Percentiles rank a stretch among this genome's conserved stretches.
Conservation (phyloP, 2,113 vertebrate species). For the Myotis brandtii region DNA sequence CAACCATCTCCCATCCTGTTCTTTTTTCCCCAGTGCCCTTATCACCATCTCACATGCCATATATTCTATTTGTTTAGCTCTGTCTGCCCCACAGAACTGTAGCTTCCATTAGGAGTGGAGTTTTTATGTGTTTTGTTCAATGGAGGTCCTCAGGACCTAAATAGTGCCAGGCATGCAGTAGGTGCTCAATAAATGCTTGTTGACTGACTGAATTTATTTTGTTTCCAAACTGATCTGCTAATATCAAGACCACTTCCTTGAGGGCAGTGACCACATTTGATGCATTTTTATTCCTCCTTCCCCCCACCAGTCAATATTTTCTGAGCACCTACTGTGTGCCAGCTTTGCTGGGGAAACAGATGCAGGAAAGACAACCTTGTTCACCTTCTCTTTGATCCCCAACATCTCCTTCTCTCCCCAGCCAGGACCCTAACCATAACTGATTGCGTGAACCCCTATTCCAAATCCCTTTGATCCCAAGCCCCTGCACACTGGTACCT, state of each 20-base stretch:
- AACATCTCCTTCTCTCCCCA: not conserved
- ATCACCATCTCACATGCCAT: not conserved
- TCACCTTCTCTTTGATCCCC: not conserved
- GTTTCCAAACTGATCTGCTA: not conserved
- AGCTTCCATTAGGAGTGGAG: not conserved
- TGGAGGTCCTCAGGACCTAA: not conserved
- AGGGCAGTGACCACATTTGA: not conserved
- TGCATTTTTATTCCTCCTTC: not conserved
- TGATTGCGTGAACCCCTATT: accelerated
- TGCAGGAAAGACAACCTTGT: not conserved
- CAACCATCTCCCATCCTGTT: not conserved
- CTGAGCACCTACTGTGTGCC: not conserved
- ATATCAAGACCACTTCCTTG: not conserved
- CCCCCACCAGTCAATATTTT: not conserved
- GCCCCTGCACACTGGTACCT: not conserved
- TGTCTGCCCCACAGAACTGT: not conserved
- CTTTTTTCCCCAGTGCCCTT: not conserved
- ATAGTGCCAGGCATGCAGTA: not conserved
- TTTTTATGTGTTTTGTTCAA: not conserved
- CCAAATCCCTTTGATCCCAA: not conserved
- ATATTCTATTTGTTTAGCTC: not conserved
- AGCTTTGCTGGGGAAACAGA: not conserved
- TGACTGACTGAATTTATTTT: not conserved
- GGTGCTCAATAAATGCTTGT: not conserved
- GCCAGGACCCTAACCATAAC: not conserved